Percentiles rank a stretch among this genome's conserved stretches.
These are phyloP conservation scores for Periophthalmodon schlosseri DNA, from an alignment of 2,113 vertebrate genomes.

Conservation along the genomic window DNA sequence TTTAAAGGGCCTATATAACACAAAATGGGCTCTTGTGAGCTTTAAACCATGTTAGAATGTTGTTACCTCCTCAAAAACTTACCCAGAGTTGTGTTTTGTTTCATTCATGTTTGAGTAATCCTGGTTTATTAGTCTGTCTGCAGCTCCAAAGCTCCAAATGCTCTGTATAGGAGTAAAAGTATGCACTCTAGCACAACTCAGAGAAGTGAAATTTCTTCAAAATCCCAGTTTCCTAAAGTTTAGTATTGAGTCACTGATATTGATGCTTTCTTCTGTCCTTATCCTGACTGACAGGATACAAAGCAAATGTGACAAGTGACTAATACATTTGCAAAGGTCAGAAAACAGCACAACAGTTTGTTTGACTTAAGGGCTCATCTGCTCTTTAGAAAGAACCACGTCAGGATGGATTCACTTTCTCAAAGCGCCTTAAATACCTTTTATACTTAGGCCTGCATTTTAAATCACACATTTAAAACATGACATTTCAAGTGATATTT, in stretches of 20 bases:
- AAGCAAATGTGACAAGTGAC: background rate
- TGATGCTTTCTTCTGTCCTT: background rate
- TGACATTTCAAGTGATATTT: background rate
- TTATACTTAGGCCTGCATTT: background rate
- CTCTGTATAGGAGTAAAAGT: too few relatives aligned
- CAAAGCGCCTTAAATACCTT: background rate
- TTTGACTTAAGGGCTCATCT: background rate
- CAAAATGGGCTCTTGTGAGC: too few relatives aligned
- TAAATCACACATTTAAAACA: background rate
- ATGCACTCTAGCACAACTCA: too few relatives aligned
- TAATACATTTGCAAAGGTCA: conserved; percentile 3
- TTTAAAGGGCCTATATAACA: too few relatives aligned
- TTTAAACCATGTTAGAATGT: too few relatives aligned
- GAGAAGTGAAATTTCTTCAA: too few relatives aligned
- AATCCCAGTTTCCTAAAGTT: background rate
- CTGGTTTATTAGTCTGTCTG: too few relatives aligned
- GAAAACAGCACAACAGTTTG: background rate
- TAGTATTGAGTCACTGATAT: background rate
- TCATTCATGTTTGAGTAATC: too few relatives aligned
- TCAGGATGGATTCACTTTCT: background rate
- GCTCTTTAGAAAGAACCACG: background rate
- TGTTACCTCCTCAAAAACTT: too few relatives aligned
- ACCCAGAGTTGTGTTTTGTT: too few relatives aligned
- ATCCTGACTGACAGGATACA: background rate
- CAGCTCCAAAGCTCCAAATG: too few relatives aligned